Evolutionary conservation across 2,888 invertebrate genomes (phyloP), one percentile per base, ranked within the genome.

Genomic region (Sympetrum striolatum): DNA sequence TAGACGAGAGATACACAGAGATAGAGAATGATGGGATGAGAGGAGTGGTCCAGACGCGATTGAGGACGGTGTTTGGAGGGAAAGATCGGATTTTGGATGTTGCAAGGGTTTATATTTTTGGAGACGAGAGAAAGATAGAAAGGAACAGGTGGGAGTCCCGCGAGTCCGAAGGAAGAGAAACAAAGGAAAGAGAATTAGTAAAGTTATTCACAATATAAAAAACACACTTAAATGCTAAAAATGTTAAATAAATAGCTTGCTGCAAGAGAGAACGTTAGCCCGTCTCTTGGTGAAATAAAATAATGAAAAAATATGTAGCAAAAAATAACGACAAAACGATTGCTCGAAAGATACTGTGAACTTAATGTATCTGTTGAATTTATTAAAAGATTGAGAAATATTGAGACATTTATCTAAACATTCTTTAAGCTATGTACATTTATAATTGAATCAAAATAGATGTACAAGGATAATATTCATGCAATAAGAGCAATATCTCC

Each of bases 161-260:
- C 86, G 60, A 86, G 86, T 86, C 86, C 86, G 39, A 86, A 39
- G 64, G 60, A 60, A 86, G 39, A 86, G 86, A 86, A 86, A 86
- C 86, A 86, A 86, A 64, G 86, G 86, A 86, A 86, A 86, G 64
- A n/a, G 44, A 90, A 91, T 90, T 90, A 91, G 91, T 91, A 91
- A 60, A 82, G 64, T 90, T 80, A 64, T 80, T 80, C 37, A 90
- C 22, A 44, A 91, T 53, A 90, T 31, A 82, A 60, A 58, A 73
- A 60, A 80, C 44, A 64, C 86, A 82, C 90, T 73, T 90, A 80
- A 80, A 82, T 81, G 90, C 35, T 48, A 86, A 80, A 86, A 25
- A 86, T 86, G 64, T 86, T 64, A 90, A 64, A 44, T 35, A 82
- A 82, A 86, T 90, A 48, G 35, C 60, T 81, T 37, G 80, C 81